Conservation (phyloP, 2,797 vertebrate species). For the Carcharodon carcharias region DNA sequence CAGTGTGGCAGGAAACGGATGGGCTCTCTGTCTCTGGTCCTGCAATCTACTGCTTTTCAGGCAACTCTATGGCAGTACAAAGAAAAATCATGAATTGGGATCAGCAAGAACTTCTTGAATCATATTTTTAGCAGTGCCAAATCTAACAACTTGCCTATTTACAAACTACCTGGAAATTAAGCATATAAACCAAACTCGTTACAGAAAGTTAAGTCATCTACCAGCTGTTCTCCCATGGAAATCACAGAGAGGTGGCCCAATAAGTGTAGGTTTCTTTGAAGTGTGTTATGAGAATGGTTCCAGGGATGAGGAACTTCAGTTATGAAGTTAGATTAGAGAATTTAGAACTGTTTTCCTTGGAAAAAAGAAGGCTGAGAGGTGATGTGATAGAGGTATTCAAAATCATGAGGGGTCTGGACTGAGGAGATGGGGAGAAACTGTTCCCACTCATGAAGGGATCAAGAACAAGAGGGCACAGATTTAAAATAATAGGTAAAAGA, state of each 20-base stretch:
- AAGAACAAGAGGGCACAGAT: too few species aligned
- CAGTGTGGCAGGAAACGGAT: not conserved
- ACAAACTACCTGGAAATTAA: not conserved
- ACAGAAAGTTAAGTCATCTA: not conserved
- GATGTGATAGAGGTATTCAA: too few species aligned
- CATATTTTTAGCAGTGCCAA: not conserved
- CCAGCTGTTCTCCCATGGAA: not conserved
- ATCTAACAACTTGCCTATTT: not conserved
- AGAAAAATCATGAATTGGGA: not conserved
- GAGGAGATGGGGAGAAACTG: too few species aligned
- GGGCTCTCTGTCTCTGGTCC: not conserved
- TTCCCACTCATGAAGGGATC: too few species aligned
- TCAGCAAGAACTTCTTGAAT: not conserved
- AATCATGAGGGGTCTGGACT: too few species aligned
- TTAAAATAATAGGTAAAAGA: too few species aligned
- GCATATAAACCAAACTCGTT: not conserved
- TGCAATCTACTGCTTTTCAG: not conserved
- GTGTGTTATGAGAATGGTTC: too few species aligned
- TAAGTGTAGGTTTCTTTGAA: not conserved
- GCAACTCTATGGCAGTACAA: not conserved
- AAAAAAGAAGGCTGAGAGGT: too few species aligned
- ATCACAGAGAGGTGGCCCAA: too few species aligned
- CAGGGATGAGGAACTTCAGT: too few species aligned
- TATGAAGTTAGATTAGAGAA: too few species aligned
- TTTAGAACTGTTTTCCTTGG: too few species aligned